Evolutionary conservation across 2,888 invertebrate species (phyloP), one percentile per base, ranked within the genome.

Genomic region (Barypeithes pellucidus): DNA sequence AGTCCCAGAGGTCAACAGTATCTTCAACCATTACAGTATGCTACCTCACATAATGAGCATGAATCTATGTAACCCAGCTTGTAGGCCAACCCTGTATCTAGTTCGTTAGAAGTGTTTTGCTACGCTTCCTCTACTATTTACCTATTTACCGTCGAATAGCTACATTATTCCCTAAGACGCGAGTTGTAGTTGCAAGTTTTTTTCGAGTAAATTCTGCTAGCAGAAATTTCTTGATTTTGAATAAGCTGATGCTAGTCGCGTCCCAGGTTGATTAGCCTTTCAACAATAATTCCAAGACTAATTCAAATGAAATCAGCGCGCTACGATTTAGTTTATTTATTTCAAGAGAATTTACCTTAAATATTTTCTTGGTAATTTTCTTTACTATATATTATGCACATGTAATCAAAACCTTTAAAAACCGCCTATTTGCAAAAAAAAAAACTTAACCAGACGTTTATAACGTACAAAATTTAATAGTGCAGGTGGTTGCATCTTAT

Each of bases 151-250:
- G 63, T 39, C 12, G 62, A 67, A 63, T 47, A 24, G 33, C 36
- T 67, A 12, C 45, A 29, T 62, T 69, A 57, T 65, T 65, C 57
- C 45, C 43, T 54, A 59, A 20, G 66, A 43, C 61, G 50, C 67
- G 52, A 39, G 20, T 57, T 68, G 47, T 61, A 61, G 61, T 22
- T 61, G 9, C 12, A 22, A 14, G 61, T 68, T 69, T 72, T 72
- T 72, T 72, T 39, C 41, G n/a, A 66, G 59, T 52, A 72, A 72
- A 60, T 59, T 50, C 54, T 29, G 60, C 65, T 9, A 39, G 20
- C 33, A 24, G 62, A 78, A 79, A 68, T 76, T 78, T 75, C 76
- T 77, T 77, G 77, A 78, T 77, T 79, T 75, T 75, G 69, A 76
- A 77, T 76, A 70, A 69, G 43, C 63, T 45, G 65, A 75, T 72